A percentile compares a stretch with the other conserved stretches of the same genome.
Conservation (phyloP, 2,888 invertebrate genomes). For the Holacanthella duospinosa region DNA sequence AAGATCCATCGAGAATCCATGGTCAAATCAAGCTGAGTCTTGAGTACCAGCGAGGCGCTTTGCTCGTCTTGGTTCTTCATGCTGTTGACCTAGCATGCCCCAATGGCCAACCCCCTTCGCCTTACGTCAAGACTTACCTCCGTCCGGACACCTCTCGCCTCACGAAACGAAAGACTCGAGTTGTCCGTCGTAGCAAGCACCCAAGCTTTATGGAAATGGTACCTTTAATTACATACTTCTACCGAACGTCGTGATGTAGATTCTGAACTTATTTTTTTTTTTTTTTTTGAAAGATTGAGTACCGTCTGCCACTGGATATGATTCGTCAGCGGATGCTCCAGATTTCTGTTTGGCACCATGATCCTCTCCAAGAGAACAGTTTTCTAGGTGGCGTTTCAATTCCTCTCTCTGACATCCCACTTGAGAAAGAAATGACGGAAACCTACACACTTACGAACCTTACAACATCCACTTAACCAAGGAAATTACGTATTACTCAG, state of each 20-base stretch:
- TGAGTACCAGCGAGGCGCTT: constrained; percentile 60
- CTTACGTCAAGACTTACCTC: constrained; percentile 84
- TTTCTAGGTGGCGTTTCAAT: constrained; percentile 85
- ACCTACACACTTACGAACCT: constrained; percentile 68
- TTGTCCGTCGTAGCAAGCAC: constrained; percentile 80
- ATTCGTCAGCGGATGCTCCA: constrained; percentile 66
- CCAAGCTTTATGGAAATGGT: constrained; percentile 98
- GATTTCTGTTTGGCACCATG: constrained; percentile 91
- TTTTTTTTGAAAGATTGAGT: constrained; percentile 58
- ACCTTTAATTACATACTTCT: constrained; percentile 38
- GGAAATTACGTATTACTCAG: no score
- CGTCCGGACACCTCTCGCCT: constrained; percentile 82
- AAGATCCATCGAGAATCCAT: constrained; percentile 40
- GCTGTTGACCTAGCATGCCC: constrained; percentile 75
- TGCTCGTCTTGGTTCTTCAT: constrained; percentile 78
- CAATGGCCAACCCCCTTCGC: constrained; percentile 72
- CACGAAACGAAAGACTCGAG: constrained; percentile 92
- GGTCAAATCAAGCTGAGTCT: constrained; percentile 70
- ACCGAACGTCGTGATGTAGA: neutral
- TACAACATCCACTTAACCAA: neutral
- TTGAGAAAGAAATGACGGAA: constrained; percentile 65
- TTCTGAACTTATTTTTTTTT: neutral
- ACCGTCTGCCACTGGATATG: constrained; percentile 69
- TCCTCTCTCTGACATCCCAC: constrained; percentile 59
- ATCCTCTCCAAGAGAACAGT: constrained; percentile 85